Base-by-base conservation (phyloP, 2,888 invertebrate genomes). In the Coecobrya sp. region DNA sequence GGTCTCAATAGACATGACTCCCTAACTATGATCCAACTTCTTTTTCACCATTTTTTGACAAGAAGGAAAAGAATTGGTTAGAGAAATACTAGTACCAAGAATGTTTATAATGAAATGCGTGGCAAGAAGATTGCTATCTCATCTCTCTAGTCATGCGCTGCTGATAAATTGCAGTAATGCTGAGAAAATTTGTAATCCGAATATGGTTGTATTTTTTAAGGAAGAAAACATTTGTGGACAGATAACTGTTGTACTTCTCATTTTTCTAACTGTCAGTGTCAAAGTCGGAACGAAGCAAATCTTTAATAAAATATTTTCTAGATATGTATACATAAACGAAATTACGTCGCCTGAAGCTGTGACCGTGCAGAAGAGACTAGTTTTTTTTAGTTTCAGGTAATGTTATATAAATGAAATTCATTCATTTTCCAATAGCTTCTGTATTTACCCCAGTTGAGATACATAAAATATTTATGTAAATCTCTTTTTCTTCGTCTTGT, bases 221-320 rank as follows among this genome's bases (percentile, higher is more conserved):
- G 4, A 16, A 52, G 52, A 52, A 52, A 3, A 52, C 25, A 27
- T n/a, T 52, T 52, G 79, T 55, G 55, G 79, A 79, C 79, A 79
- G 79, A 79, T 79, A 81, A 81, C 52, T 59, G 55, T 55, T 59
- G 81, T 30, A 59, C 30, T 27, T 36, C 81, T 59, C 81, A 81
- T 81, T 81, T 81, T 30, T 81, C 30, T 36, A 59, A 81, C 59
- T 81, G 81, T 81, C 81, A 81, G 30, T 81, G 81, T 55, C 81
- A 81, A 81, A 30, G 42, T 45, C 45, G n/a, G 42, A 45, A 73
- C 25, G 49, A 22, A 49, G 25, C 13, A 76, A 76, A 45, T 16
- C 16, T n/a, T 5, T 22, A 8, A n/a, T 19, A 65, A 27, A 16
- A 19, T 19, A 42, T 70, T 70, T 70, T 19, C 30, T 30, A 30